Conservation (phyloP, 1,140 invertebrate species). For the Globodera ellingtonae region DNA sequence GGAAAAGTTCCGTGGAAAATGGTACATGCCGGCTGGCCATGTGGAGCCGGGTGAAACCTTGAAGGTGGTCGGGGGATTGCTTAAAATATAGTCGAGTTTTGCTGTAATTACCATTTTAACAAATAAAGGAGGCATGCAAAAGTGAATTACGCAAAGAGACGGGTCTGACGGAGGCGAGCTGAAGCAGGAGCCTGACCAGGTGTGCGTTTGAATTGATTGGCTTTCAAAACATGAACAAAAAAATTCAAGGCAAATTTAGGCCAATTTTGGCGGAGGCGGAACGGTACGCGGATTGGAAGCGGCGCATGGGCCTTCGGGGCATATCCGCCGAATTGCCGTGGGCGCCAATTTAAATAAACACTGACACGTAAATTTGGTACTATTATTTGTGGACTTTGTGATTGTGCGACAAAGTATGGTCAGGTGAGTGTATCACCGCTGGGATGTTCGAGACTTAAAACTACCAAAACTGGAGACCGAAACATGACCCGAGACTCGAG, state of each 20-base stretch:
- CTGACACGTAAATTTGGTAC: too few relatives aligned
- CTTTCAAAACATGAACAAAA: too few relatives aligned
- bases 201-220: slow-evolving; percentile 66
- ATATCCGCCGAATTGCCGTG: slow-evolving; percentile 1
- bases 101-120: neutral
- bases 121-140: slow-evolving; percentile 76
- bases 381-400: too few relatives aligned
- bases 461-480: too few relatives aligned
- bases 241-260: slow-evolving; percentile 7
- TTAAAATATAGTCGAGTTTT: too few relatives aligned
- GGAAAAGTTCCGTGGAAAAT: slow-evolving; percentile 65
- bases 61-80: slow-evolving; percentile 66
- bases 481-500: too few relatives aligned
- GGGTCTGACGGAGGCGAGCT: slow-evolving; percentile 80
- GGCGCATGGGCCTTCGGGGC: neutral
- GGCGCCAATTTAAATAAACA: slow-evolving; percentile 34
- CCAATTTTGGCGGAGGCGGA: slow-evolving; percentile 56
- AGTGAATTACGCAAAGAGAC: slow-evolving; percentile 93
- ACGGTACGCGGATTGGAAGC: slow-evolving; percentile 38
- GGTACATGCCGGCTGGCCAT: slow-evolving; percentile 90
- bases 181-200: slow-evolving; percentile 86
- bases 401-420: too few relatives aligned
- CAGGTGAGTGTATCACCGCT: too few relatives aligned
- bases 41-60: slow-evolving; percentile 88
- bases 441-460: too few relatives aligned